These are phyloP conservation scores for Fulmarus glacialis DNA, from an alignment of 2,113 vertebrate genomes.

Conservation along the genomic window DNA sequence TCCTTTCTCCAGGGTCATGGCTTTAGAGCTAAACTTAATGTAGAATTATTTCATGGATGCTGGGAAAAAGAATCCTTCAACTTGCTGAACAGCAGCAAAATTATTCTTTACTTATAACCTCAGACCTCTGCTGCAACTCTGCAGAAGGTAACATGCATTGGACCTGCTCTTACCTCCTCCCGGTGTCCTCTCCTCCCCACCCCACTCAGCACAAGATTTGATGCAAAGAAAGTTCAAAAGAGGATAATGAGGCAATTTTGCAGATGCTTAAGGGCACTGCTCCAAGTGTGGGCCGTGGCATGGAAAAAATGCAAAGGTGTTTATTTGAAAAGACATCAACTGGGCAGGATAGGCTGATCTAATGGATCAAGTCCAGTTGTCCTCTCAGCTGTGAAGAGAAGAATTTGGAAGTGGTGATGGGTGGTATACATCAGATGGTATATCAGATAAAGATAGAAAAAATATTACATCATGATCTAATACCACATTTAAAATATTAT, in stretches of 20 bases:
- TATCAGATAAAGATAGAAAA: neutral
- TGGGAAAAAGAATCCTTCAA: neutral
- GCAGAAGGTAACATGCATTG: neutral
- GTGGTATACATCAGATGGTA: neutral
- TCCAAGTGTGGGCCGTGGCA: neutral
- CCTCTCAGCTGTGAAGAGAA: neutral
- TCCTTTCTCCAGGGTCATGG: neutral
- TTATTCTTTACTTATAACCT: neutral
- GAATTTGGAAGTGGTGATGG: neutral
- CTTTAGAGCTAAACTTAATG: conserved; percentile 10
- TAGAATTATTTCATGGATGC: neutral
- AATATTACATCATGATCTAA: neutral
- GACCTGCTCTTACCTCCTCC: neutral
- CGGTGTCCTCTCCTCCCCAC: neutral
- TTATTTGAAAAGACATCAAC: neutral
- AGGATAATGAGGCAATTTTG: neutral
- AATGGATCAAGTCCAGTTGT: neutral
- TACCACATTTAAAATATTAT: neutral
- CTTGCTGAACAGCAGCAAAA: neutral
- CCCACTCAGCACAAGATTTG: neutral
- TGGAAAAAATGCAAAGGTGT: neutral
- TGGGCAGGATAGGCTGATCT: neutral
- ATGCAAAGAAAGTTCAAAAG: neutral
- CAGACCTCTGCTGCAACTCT: neutral
- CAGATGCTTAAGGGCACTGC: neutral